Base-by-base conservation (phyloP, 2,113 vertebrate genomes). In the Phalacrocorax aristotelis region DNA sequence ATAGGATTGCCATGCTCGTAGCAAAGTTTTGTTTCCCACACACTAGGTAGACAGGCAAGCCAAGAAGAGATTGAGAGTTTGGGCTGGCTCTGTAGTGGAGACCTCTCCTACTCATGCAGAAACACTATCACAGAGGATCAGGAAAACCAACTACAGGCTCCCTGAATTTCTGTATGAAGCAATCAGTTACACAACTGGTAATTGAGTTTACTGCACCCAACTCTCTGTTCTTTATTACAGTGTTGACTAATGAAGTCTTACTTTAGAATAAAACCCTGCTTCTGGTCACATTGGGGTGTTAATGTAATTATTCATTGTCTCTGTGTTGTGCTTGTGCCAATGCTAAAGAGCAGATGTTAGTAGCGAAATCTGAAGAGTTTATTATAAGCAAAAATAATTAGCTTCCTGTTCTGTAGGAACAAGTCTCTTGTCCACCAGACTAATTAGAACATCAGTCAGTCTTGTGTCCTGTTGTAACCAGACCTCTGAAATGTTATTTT, bases 401-500 rank as follows among this genome's bases (percentile, higher is more conserved):
- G 70, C 87, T 96, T 95, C 95, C 91, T 97, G 89, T 95, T 95
- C 75, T 95, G 83, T 77, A 95, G 75, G 78, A 95, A 89, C 81
- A 93, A 89, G 78, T 74, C 74, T 94, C 57, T 65, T 93, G 95
- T 96, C 87, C 95, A 93, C 61, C 70, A 93, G 54, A 71, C 61
- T 95, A 91, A 93, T 94, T 94, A 93, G 77, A 95, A 77, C 57
- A 96, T 52, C 77, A 87, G 84, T 62, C 78, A 91, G 74, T 38
- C 87, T 92, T 87, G 70, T 91, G 84, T 89, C 70, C 62, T 80
- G 58, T 15, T 93, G 87, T 62, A 95, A 95, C 54, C 81, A 87
- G 89, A 87, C 89, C 81, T 65, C 83, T 58, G 82, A 94, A 95
- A 89, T 76, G 54, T 69, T 79, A 60, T 92, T 92, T 90, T 96